Base-by-base conservation (phyloP, 2,888 invertebrate genomes). In the Phymatocera aterrima region DNA sequence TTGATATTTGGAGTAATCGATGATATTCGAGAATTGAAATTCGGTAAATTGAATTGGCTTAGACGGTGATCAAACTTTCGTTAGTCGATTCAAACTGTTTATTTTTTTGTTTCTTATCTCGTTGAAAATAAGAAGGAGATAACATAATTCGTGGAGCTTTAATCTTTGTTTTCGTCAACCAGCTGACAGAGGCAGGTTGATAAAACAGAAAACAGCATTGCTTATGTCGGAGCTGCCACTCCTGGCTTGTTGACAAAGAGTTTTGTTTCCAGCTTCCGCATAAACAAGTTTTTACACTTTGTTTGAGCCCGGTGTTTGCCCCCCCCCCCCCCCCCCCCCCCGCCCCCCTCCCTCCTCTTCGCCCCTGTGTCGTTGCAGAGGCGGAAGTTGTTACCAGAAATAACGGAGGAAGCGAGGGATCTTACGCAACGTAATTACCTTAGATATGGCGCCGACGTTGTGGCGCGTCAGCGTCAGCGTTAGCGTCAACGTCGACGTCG, bases 361-460 rank as follows among this genome's bases (percentile, higher is more conserved):
- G n/a, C n/a, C n/a, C n/a, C n/a, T n/a, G n/a, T n/a, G n/a, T n/a
- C 57, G 68, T 6, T 21, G 68, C 24, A 28, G 46, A 28, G 28
- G 28, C 68, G 68, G 68, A 68, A 68, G 68, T 68, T 24, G 68
- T 68, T 43, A 43, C 43, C 68, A 68, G 68, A 68, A 40, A 40
- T 68, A 12, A 68, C 21, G 21, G 46, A 68, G 46, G n/a, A 40
- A 43, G 43, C 24, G 28, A 68, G 43, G 68, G 46, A 68, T 46
- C 68, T 68, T 46, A 68, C 43, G 68, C 24, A 43, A 46, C 43
- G 28, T 68, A 68, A 68, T 68, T 46, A 46, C 68, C 68, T 68
- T 6, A 68, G 43, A 68, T 43, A 68, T 28, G 43, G 43, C 28
- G 65, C 5, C 24, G 43, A 43, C 65, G 43, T 68, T 15, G 65